Conservation (phyloP, 2,888 invertebrate species). For the Synanthedon myopaeformis region DNA sequence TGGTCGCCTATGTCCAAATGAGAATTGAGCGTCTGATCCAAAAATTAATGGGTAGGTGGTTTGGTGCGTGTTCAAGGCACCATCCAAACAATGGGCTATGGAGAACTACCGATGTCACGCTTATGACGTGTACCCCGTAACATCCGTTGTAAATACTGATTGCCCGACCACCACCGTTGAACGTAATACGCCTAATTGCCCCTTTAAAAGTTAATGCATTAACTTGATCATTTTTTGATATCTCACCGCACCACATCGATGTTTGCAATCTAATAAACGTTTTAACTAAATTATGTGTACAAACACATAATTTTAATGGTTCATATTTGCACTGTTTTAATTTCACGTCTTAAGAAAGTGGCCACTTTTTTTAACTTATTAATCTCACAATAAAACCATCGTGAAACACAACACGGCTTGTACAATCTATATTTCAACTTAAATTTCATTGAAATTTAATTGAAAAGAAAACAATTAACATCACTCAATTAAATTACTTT, state of each 20-base stretch:
- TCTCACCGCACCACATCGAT: constrained; percentile 24
- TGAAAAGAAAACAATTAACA: too few relatives aligned
- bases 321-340: too few relatives aligned
- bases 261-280: constrained; percentile 38
- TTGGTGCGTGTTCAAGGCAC: constrained; percentile 52
- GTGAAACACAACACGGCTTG: too few relatives aligned
- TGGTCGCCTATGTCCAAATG: constrained; percentile 25
- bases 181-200: constrained; percentile 58
- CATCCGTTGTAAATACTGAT: constrained; percentile 57
- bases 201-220: constrained; percentile 60
- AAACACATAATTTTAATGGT: not conserved
- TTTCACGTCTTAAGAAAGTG: too few relatives aligned
- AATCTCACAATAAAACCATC: too few relatives aligned
- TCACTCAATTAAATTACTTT: too few relatives aligned
- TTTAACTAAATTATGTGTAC: constrained; percentile 26
- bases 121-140: constrained; percentile 44
- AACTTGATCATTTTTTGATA: constrained; percentile 50
- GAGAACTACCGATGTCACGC: constrained; percentile 46
- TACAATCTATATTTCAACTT: too few relatives aligned
- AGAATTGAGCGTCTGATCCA: constrained; percentile 41
- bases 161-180: constrained; percentile 40
- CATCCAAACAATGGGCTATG: constrained; percentile 57
- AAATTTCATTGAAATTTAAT: too few relatives aligned
- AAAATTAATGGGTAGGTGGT: constrained; percentile 35
- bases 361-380: too few relatives aligned